These are phyloP conservation scores for Miichthys miiuy DNA, from an alignment of 2,797 vertebrate species.

Conservation along the genomic window DNA sequence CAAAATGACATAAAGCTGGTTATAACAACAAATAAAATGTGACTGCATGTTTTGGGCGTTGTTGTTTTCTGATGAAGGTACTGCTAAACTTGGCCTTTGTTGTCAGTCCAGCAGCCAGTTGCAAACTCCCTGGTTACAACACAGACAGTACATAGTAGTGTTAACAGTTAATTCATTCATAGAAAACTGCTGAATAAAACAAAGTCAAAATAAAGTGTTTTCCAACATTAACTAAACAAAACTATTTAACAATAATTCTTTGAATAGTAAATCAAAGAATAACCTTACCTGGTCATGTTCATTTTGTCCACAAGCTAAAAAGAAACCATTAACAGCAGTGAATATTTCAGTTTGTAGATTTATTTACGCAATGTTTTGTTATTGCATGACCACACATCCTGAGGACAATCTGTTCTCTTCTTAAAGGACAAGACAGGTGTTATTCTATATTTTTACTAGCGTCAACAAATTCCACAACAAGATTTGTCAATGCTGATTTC, in stretches of 20 bases:
- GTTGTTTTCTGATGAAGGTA: neutral
- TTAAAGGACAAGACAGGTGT: neutral
- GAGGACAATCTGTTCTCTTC: neutral
- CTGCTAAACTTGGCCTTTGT: neutral
- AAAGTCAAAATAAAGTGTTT: neutral
- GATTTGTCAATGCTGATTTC: too few relatives aligned
- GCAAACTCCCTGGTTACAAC: neutral
- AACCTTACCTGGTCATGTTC: rapidly evolving
- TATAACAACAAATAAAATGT: neutral
- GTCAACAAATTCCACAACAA: neutral
- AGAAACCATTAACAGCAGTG: neutral
- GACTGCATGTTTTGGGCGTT: neutral
- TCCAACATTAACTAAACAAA: neutral
- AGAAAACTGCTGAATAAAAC: neutral
- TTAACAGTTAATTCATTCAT: neutral
- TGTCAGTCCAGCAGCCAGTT: neutral
- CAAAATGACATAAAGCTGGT: neutral
- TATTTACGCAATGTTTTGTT: neutral
- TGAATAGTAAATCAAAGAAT: neutral
- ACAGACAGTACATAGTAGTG: neutral
- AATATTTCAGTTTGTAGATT: neutral
- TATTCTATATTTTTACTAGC: too few relatives aligned
- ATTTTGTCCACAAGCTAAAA: rapidly evolving
- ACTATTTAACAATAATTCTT: neutral
- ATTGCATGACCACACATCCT: neutral